These are phyloP conservation scores for Peromyscus nudipes DNA, from an alignment of 2,797 vertebrate species.

Conservation along the genomic window DNA sequence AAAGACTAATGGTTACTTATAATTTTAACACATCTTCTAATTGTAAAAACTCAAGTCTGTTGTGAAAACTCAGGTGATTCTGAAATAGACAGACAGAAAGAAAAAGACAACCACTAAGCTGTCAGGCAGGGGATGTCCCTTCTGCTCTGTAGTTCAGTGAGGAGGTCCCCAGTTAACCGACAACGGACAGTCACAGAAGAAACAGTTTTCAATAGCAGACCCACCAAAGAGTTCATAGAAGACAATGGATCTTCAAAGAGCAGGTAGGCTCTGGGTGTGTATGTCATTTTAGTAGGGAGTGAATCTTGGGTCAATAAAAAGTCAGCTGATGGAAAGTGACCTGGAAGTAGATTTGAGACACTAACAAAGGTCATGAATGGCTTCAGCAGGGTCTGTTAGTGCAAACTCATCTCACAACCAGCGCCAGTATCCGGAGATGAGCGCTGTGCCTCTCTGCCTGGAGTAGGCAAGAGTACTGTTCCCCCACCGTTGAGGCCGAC, in stretches of 20 bases:
- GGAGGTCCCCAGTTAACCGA: background rate
- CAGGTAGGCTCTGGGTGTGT: rapidly evolving
- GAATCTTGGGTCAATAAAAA: background rate
- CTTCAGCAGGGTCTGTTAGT: rapidly evolving
- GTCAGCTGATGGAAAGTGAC: background rate
- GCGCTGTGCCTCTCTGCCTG: rapidly evolving
- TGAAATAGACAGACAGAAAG: background rate
- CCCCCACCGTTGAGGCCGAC: background rate
- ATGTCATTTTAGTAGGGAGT: background rate
- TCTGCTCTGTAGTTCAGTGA: background rate
- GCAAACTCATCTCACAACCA: rapidly evolving
- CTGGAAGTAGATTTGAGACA: rapidly evolving
- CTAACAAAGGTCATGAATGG: rapidly evolving
- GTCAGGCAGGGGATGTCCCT: too few species aligned
- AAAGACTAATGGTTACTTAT: background rate
- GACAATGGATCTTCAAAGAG: background rate
- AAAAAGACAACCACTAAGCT: background rate
- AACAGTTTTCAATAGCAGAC: background rate
- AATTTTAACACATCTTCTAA: background rate
- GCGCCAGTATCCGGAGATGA: rapidly evolving
- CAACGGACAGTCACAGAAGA: background rate
- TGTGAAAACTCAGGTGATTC: background rate
- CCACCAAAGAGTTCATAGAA: background rate
- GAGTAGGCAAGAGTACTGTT: rapidly evolving
- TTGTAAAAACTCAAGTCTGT: background rate